A percentile compares a stretch with the other conserved stretches of the same genome.
Conservation (phyloP, 2,113 vertebrate species). For the Elephantulus edwardii region DNA sequence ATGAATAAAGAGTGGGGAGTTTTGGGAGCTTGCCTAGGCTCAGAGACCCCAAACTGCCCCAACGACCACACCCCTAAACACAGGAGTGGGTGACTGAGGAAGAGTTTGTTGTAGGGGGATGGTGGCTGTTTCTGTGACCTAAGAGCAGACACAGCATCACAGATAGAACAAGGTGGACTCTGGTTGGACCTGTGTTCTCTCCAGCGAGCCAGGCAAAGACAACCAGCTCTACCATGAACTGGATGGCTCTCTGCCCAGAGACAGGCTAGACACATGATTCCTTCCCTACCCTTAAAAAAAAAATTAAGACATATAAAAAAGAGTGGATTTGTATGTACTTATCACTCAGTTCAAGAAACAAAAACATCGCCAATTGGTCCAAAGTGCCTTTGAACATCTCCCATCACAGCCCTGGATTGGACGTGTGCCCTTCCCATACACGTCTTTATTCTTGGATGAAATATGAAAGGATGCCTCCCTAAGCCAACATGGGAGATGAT, state of each 20-base stretch:
- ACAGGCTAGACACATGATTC: background rate
- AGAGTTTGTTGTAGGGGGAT: rapidly evolving
- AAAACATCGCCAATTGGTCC: too few species aligned
- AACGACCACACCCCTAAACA: background rate
- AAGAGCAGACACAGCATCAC: background rate
- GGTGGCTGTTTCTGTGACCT: background rate
- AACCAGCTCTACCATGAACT: background rate
- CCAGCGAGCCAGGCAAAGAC: background rate
- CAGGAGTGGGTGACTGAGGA: background rate
- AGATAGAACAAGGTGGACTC: background rate
- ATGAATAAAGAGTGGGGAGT: background rate
- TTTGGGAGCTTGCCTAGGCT: background rate
- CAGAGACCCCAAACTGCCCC: background rate
- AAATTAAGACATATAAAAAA: background rate
- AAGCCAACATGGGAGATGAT: too few species aligned
- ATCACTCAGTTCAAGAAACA: background rate
- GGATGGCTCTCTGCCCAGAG: background rate
- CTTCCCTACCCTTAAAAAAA: background rate
- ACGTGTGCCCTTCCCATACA: background rate
- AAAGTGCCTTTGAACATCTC: background rate
- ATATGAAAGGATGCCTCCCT: background rate
- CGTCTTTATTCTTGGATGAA: background rate
- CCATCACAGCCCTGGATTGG: background rate
- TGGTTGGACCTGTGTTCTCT: background rate
- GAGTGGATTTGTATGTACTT: background rate